Percentiles rank a stretch among this genome's conserved stretches.
These are phyloP conservation scores for Drosophila nikananu DNA, from an alignment of 1,140 invertebrate genomes.

Conservation along the genomic window DNA sequence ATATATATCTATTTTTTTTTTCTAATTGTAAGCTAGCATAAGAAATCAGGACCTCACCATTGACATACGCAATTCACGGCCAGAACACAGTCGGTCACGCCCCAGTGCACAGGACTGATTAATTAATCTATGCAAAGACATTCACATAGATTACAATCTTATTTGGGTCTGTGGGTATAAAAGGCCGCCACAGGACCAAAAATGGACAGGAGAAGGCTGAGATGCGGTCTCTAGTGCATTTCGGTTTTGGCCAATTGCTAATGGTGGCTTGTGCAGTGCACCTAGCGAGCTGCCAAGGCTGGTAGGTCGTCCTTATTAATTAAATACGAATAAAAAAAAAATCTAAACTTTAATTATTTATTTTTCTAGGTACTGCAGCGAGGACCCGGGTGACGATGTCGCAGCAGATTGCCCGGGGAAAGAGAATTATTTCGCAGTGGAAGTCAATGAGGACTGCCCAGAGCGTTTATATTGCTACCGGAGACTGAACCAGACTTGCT, in stretches of 20 bases:
- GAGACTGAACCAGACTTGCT: constrained; percentile 13
- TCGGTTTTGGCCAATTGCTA: constrained; percentile 23
- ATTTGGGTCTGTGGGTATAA: constrained; percentile 39
- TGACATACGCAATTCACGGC: constrained; percentile 6
- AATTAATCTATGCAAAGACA: constrained; percentile 54
- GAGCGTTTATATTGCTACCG: constrained; percentile 16
- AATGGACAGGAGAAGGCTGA: constrained; percentile 14
- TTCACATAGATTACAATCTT: constrained; percentile 56
- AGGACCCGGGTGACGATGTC: constrained; percentile 1
- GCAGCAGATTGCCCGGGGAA: constrained; percentile 3
- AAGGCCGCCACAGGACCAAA: constrained; percentile 8
- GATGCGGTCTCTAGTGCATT: constrained; percentile 40
- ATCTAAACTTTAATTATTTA: neutral
- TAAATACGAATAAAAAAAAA: neutral
- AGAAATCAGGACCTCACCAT: neutral
- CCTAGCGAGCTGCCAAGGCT: constrained; percentile 8
- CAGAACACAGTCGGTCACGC: neutral
- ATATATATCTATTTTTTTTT: no score
- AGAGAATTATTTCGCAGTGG: constrained; percentile 2
- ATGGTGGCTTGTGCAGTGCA: constrained; percentile 22
- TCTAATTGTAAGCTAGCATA: neutral
- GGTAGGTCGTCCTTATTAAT: constrained; percentile 16
- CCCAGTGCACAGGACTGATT: constrained; percentile 20
- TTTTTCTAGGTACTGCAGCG: neutral
- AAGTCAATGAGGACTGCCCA: neutral